These are phyloP conservation scores for Conus ventricosus DNA, from an alignment of 1,140 invertebrate genomes.

Conservation along the genomic window DNA sequence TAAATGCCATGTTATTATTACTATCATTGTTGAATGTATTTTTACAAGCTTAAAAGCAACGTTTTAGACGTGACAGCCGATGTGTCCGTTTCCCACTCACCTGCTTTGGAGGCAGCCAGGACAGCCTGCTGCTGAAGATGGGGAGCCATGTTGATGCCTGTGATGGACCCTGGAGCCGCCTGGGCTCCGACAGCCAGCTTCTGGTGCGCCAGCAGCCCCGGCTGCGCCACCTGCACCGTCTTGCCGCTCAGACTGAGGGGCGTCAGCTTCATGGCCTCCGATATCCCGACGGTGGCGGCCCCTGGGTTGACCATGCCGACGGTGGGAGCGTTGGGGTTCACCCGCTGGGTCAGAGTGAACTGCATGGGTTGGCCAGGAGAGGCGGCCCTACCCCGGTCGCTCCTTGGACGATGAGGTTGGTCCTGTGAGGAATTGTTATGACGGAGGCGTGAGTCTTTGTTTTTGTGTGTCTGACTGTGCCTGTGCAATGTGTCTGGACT, in stretches of 20 bases:
- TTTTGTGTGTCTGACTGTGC: too few relatives aligned
- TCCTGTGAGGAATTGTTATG: neutral
- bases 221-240: slow-evolving; percentile 23
- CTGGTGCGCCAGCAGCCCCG: neutral
- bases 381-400: neutral
- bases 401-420: slow-evolving; percentile 30
- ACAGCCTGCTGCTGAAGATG: slow-evolving; percentile 29
- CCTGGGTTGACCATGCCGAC: neutral
- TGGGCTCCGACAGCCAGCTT: slow-evolving; percentile 12
- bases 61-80: too few relatives aligned
- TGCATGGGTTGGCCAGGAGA: slow-evolving; percentile 14
- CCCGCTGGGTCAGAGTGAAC: slow-evolving; percentile 28
- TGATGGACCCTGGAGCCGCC: neutral
- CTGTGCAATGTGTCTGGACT: too few relatives aligned
- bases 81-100: neutral
- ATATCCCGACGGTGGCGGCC: neutral
- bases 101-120: slow-evolving; percentile 25
- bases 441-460: too few relatives aligned
- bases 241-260: slow-evolving; percentile 10
- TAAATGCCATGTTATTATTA: too few relatives aligned
- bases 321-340: neutral
- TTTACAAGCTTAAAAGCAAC: too few relatives aligned
- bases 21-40: too few relatives aligned
- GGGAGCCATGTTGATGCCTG: neutral
- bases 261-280: neutral